Base-by-base conservation (phyloP, 2,113 vertebrate species). In the Meriones unguiculatus region DNA sequence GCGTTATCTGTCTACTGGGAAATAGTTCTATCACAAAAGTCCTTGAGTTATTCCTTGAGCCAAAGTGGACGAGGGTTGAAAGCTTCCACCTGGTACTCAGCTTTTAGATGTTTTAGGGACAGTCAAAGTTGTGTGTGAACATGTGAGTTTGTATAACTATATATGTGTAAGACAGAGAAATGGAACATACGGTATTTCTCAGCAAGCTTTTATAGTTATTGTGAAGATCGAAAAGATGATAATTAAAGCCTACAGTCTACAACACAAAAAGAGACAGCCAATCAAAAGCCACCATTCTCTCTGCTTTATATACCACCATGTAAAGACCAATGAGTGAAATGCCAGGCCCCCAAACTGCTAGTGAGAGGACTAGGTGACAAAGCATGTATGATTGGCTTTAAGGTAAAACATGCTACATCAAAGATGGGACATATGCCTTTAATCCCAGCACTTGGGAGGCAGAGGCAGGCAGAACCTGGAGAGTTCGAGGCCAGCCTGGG, bases 81-180 rank as follows among this genome's bases (percentile, higher is more conserved):
- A 52, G 78, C 28, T 14, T 78, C 65, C 81, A 80, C 24, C 46
- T 65, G 41, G 62, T 28, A 5, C 18, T 87, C 32, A 70, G 28
- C 80, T 92, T 93, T 62, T 30, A 67, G 87, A 92, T 94, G 50
- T 75, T 77, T 85, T n/a, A 93, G 82, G 17, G n/a, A 84, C 38
- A 41, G 88, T 91, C 35, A 64, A 57, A 41, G 35, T 28, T 38
- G 0, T 73, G 32, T 54, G 67, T 80, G 72, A 32, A 32, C 3
- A 46, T 84, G 52, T 69, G 28, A 52, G 69, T 35, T 62, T 72
- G 13, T 67, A 50, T 62, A 76, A 24, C 28, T 52, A 35, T 67
- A 69, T 13, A 11, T 28, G 64, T 38, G 28, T 50, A 7, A 64
- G 65, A 73, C 20, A 69, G 20, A 85, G 87, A 52, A 69, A 69